Conservation (phyloP, 35 echinoderm and acorn worm genomes). For the Patiria miniata region DNA sequence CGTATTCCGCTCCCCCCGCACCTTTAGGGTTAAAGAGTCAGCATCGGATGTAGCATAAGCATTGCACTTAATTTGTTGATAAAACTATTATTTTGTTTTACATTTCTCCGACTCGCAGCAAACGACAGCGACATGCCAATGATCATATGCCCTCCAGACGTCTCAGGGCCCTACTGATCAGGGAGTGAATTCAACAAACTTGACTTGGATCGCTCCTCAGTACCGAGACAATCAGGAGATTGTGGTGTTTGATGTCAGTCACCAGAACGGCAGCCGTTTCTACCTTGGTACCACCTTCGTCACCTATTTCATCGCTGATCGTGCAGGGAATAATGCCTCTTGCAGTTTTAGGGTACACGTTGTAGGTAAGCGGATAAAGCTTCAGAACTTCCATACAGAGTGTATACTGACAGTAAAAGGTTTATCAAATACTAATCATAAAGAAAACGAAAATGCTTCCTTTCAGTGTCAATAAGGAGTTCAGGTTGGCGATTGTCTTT, state of each 20-base stretch:
- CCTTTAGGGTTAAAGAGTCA: no score
- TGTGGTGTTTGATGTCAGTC: slow-evolving; percentile 13
- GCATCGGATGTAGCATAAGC: no score
- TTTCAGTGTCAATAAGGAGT: background rate
- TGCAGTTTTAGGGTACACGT: slow-evolving; percentile 38
- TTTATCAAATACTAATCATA: background rate
- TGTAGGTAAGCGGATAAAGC: slow-evolving; percentile 22
- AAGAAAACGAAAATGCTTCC: background rate
- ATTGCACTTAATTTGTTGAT: no score
- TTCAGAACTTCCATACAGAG: background rate
- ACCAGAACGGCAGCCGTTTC: slow-evolving; percentile 18
- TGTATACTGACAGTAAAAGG: background rate
- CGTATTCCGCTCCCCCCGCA: no score
- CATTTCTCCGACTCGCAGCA: background rate
- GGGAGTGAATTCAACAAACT: slow-evolving; percentile 14
- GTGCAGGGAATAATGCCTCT: slow-evolving; percentile 11
- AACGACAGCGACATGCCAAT: slow-evolving; percentile 36
- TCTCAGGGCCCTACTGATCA: slow-evolving; percentile 26
- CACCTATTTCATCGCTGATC: slow-evolving; percentile 15
- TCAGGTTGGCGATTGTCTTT: background rate
- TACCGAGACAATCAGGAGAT: slow-evolving; percentile 49
- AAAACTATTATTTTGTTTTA: no score
- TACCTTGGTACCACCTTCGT: slow-evolving; percentile 29
- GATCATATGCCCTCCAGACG: slow-evolving; percentile 47
- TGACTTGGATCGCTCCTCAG: slow-evolving; percentile 47